Base-by-base conservation (phyloP, 2,888 invertebrate species). In the Nomada fabriciana region DNA sequence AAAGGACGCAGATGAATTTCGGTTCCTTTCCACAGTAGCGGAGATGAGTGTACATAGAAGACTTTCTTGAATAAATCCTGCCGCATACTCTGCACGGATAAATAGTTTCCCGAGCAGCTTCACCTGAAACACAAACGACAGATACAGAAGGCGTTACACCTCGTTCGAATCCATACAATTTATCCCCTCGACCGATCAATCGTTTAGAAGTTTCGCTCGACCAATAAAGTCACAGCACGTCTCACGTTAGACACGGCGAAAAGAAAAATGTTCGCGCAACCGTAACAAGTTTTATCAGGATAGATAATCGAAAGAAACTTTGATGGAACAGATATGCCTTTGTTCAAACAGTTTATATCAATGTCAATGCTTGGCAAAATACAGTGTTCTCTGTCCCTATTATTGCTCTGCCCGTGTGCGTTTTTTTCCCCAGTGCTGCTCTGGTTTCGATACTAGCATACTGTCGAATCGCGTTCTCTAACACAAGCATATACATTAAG, bases 21-120 rank as follows among this genome's bases (percentile, higher is more conserved):
- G 93, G 92, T 73, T 92, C 93, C 82, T 94, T 92, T 23, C 94
- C 94, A 77, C 94, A 94, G 13, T 89, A 77, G 53, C 89, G 88
- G 18, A 89, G 87, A 74, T 94, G 93, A 23, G 90, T 90, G 76
- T 91, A 91, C 82, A 94, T 90, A 47, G 93, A 94, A 2, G 93
- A 91, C 78, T 92, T 93, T 67, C 91, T 89, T 36, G 86, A 84
- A 78, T 92, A 94, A 57, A 87, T 76, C 71, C 89, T 90, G 47
- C 91, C 91, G 82, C 93, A 94, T 11, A 83, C 88, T 25, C 81
- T 79, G 83, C 93, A 93, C 10, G 89, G 87, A 65, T 86, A 89
- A 20, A 83, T 25, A 23, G 23, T 57, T 25, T 53, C 23, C n/a
- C n/a, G 72, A 43, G 23, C 64, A 2, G 20, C 53, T 1, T 59